Percentiles rank a stretch among this genome's conserved stretches.
Evolutionary conservation across 2,888 invertebrate species (phyloP).

Genomic region (Chaitophorus viminalis): DNA sequence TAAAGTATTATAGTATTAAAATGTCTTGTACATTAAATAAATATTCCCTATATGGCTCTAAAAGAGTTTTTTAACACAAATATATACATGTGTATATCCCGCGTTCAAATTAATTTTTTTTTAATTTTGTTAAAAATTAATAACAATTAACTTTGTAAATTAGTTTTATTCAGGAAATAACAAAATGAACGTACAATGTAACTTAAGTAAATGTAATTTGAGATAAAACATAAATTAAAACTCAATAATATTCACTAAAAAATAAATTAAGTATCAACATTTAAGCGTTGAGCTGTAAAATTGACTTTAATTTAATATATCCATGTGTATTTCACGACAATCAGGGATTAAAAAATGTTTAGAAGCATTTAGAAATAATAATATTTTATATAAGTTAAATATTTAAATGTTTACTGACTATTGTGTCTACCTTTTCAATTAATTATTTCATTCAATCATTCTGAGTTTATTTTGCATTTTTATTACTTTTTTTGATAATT

Average conservation of each 20-base stretch:
- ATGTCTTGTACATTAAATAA: too few species aligned
- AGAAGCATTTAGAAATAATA: too few species aligned
- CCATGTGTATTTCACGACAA: too few species aligned
- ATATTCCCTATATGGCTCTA: background rate
- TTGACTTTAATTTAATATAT: too few species aligned
- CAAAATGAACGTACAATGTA: background rate
- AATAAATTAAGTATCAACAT: background rate
- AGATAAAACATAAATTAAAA: too few species aligned
- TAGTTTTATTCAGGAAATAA: background rate
- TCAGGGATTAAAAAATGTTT: background rate
- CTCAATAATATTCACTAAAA: background rate
- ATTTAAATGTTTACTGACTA: background rate
- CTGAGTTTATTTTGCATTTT: background rate
- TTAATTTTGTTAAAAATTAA: background rate
- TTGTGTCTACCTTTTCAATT: background rate
- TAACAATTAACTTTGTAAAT: background rate
- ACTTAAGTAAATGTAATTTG: background rate
- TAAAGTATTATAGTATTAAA: too few species aligned
- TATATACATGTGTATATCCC: background rate
- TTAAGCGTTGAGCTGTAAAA: background rate
- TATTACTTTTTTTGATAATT: background rate
- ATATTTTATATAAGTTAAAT: too few species aligned
- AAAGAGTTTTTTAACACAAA: background rate
- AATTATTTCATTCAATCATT: background rate
- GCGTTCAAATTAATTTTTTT: background rate